Conservation (phyloP, 2,888 invertebrate genomes). For the Mechanitis mazaeus region DNA sequence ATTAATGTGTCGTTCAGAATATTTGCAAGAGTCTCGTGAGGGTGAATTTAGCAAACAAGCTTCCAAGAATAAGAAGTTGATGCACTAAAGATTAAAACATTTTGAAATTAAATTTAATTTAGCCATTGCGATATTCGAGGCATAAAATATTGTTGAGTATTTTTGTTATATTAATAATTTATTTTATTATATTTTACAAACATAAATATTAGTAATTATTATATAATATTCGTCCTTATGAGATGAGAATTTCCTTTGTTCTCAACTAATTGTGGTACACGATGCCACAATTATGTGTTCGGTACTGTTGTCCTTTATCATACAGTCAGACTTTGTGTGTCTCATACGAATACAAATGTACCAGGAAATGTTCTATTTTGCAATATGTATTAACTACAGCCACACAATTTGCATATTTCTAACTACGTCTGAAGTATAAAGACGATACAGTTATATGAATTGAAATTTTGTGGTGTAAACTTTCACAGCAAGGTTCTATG, state of each 20-base stretch:
- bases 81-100: neutral
- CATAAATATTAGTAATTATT: neutral
- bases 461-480: neutral
- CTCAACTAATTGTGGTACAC: slow-evolving; percentile 12
- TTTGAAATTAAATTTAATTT: neutral
- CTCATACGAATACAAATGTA: slow-evolving; percentile 22
- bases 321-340: slow-evolving; percentile 19
- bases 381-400: slow-evolving; percentile 13
- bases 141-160: neutral
- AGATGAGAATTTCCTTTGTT: slow-evolving; percentile 20
- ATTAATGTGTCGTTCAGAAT: slow-evolving; percentile 15
- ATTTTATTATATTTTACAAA: neutral
- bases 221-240: slow-evolving; percentile 9
- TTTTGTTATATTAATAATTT: neutral
- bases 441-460: neutral
- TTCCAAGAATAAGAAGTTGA: neutral
- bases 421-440: neutral
- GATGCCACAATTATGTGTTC: slow-evolving; percentile 24
- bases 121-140: too few species aligned
- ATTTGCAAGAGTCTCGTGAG: neutral
- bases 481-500: neutral
- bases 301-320: slow-evolving; percentile 24
- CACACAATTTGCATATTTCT: slow-evolving; percentile 8
- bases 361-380: slow-evolving; percentile 11
- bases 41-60: neutral